Evolutionary conservation across 2,888 invertebrate genomes (phyloP).

Genomic region (Leptinotarsa haldemani): DNA sequence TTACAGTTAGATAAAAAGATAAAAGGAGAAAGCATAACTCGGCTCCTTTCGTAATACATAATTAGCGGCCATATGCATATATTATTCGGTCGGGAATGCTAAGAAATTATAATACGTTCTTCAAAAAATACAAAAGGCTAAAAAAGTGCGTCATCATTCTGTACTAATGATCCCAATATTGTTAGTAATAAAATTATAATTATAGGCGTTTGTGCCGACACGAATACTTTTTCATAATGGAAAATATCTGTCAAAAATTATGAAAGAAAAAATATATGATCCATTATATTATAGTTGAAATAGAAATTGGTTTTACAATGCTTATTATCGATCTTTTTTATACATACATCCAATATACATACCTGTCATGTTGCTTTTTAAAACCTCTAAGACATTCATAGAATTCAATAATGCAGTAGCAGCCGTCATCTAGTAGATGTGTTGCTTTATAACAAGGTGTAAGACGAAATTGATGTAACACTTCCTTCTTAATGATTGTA

Average conservation of each 20-base stretch:
- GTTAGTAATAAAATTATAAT: constrained; percentile 49
- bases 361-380: constrained; percentile 27
- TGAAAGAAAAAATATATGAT: constrained; percentile 40
- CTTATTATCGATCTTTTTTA: constrained; percentile 38
- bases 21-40: constrained; percentile 33
- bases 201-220: constrained; percentile 44
- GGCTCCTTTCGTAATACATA: constrained; percentile 41
- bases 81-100: constrained; percentile 36
- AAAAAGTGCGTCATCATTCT: constrained; percentile 45
- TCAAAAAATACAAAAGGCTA: constrained; percentile 43
- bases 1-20: constrained; percentile 35
- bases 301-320: constrained; percentile 43
- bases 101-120: constrained; percentile 42
- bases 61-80: constrained; percentile 44
- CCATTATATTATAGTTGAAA: constrained; percentile 41
- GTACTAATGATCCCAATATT: constrained; percentile 47
- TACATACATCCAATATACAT: constrained; percentile 27
- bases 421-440: constrained; percentile 19
- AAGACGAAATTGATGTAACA: constrained; percentile 1
- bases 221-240: constrained; percentile 40
- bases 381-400: constrained; percentile 24
- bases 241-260: constrained; percentile 43
- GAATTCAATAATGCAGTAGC: constrained; percentile 28
- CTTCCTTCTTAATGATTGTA: constrained; percentile 4
- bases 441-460: constrained; percentile 17